phyloP scores from a whole-genome alignment of 2,888 invertebrate genomes.

The Drosophila subquinaria region DNA sequence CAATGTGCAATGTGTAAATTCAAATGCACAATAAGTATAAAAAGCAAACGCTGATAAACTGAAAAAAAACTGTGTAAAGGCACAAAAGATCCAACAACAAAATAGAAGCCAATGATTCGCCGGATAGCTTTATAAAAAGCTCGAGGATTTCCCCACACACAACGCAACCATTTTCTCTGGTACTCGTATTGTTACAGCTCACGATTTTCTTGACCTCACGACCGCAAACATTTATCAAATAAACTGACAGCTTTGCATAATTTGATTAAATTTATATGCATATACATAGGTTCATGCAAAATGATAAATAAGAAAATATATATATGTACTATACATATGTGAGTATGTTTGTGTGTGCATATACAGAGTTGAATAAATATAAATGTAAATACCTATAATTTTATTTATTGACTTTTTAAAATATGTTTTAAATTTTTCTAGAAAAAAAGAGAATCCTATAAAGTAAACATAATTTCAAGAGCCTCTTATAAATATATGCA shows the following conservation, averaged over 20 bases:
- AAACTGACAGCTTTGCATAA: slow-evolving; percentile 31
- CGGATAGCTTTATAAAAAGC: slow-evolving; percentile 16
- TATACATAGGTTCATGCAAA: neutral
- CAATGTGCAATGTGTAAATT: slow-evolving; percentile 8
- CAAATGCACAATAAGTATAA: slow-evolving; percentile 3
- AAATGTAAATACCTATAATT: no score
- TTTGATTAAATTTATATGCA: slow-evolving; percentile 26
- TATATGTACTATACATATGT: neutral
- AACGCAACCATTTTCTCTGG: neutral
- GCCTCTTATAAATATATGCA: no score
- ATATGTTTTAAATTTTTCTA: no score
- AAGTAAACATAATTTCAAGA: no score
- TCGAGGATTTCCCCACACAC: slow-evolving; percentile 2
- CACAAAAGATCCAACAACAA: slow-evolving; percentile 7
- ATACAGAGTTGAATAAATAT: no score
- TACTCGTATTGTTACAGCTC: slow-evolving; percentile 9
- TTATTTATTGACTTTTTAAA: no score
- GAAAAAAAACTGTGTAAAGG: neutral
- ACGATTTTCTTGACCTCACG: slow-evolving; percentile 12
- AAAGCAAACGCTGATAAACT: slow-evolving; percentile 12
- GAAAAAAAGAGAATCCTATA: no score
- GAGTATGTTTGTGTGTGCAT: neutral
- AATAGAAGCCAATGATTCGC: slow-evolving; percentile 12
- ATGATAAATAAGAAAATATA: neutral
- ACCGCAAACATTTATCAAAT: slow-evolving; percentile 29